Conservation (phyloP, 2,113 vertebrate genomes). For the Elgaria multicarinata region DNA sequence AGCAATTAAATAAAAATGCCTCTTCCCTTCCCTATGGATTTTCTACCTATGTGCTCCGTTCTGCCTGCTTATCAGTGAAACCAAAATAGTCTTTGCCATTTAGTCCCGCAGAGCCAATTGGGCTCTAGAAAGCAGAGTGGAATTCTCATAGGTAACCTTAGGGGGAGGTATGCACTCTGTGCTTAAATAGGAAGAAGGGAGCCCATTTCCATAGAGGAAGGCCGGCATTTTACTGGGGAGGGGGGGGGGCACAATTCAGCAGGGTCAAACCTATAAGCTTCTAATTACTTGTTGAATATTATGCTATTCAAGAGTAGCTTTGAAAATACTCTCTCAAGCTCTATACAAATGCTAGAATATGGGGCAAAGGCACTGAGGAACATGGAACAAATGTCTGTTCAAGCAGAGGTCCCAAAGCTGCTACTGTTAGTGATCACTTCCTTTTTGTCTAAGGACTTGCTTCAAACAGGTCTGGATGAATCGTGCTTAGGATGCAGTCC, state of each 20-base stretch:
- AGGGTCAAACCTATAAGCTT: slow-evolving; percentile 8
- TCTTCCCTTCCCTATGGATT: not conserved
- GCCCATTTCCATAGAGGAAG: not conserved
- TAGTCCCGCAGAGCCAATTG: not conserved
- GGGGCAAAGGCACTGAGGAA: not conserved
- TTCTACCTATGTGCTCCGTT: slow-evolving; percentile 16
- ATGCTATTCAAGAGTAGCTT: slow-evolving; percentile 23
- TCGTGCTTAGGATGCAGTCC: not conserved
- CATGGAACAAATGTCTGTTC: not conserved
- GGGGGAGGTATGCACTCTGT: not conserved
- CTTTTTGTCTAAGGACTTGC: not conserved
- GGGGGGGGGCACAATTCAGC: not conserved
- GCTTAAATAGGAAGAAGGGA: not conserved
- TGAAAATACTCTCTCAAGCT: not conserved
- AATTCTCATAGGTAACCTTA: not conserved
- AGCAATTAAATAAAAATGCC: not conserved
- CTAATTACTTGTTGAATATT: slow-evolving; percentile 22
- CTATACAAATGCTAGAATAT: not conserved
- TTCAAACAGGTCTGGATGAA: not conserved
- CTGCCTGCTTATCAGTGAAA: not conserved
- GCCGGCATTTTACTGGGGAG: not conserved
- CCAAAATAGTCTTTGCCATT: slow-evolving; percentile 8
- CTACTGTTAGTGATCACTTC: not conserved
- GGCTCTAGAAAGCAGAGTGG: not conserved
- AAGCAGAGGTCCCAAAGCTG: not conserved